These are phyloP conservation scores for Drosophila subpulchrella DNA, from an alignment of 1,140 invertebrate genomes.

Conservation along the genomic window DNA sequence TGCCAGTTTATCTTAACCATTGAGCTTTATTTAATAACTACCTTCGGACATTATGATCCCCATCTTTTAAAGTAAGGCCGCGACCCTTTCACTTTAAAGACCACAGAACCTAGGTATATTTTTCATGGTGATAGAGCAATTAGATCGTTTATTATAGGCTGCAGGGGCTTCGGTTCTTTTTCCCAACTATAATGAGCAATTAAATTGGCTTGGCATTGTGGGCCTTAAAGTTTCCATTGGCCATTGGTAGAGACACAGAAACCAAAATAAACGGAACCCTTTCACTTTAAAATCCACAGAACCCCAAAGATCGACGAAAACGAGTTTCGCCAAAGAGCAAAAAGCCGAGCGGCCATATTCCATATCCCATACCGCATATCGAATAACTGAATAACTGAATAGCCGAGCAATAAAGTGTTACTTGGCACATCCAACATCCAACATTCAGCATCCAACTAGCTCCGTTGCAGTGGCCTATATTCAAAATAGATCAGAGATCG, in stretches of 20 bases:
- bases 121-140: constrained; percentile 7
- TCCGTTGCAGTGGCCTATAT: constrained; percentile 80
- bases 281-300: constrained; percentile 68
- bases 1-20: background rate
- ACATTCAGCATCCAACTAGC: constrained; percentile 46
- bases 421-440: constrained; percentile 18
- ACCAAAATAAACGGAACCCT: constrained; percentile 63
- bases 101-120: constrained; percentile 3
- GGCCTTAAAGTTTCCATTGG: constrained; percentile 12
- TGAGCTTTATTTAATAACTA: constrained; percentile 9
- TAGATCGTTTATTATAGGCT: constrained; percentile 3
- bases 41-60: constrained; percentile 1
- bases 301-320: constrained; percentile 59
- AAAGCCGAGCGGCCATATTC: constrained; percentile 52
- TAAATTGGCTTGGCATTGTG: constrained; percentile 4
- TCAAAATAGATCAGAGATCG: constrained; percentile 77
- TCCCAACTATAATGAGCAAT: constrained; percentile 7
- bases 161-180: constrained; percentile 7
- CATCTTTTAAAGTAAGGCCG: background rate
- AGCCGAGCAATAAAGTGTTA: constrained; percentile 48
- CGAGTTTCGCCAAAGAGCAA: constrained; percentile 61
- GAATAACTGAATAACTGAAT: constrained; percentile 11
- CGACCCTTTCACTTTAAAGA: constrained; percentile 20
- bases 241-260: constrained; percentile 4
- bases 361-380: constrained; percentile 24